These are phyloP conservation scores for Synanthedon tipuliformis DNA, from an alignment of 2,888 invertebrate species.

Conservation along the genomic window DNA sequence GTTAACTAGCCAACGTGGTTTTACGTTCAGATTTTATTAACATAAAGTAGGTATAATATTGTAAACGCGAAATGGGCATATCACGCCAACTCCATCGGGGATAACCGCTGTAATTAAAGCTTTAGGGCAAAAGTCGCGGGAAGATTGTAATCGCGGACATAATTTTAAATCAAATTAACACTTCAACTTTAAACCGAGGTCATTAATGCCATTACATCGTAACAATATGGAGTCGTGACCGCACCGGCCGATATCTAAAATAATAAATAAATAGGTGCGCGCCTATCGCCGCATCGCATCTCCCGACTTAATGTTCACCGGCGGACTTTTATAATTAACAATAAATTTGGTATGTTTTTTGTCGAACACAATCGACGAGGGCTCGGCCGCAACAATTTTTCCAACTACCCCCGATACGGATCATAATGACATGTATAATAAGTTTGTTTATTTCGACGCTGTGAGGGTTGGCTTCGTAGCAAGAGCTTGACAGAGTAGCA, in stretches of 20 bases:
- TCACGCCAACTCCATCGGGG: slow-evolving; percentile 45
- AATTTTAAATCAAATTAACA: slow-evolving; percentile 71
- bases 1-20: slow-evolving; percentile 25
- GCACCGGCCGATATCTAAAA: slow-evolving; percentile 61
- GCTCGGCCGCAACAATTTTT: slow-evolving; percentile 50
- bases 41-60: slow-evolving; percentile 16
- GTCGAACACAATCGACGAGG: slow-evolving; percentile 29
- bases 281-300: slow-evolving; percentile 57
- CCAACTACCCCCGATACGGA: slow-evolving; percentile 48
- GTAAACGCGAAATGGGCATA: slow-evolving; percentile 25
- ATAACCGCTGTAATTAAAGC: slow-evolving; percentile 58
- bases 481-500: no score
- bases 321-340: slow-evolving; percentile 69
- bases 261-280: slow-evolving; percentile 67
- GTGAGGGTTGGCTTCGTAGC: neutral
- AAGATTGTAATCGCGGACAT: slow-evolving; percentile 62
- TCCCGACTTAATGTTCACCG: slow-evolving; percentile 59
- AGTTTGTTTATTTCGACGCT: neutral
- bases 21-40: slow-evolving; percentile 31
- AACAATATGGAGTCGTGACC: slow-evolving; percentile 69
- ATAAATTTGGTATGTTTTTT: slow-evolving; percentile 68
- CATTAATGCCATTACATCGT: slow-evolving; percentile 65
- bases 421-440: slow-evolving; percentile 44
- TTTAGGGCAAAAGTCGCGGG: slow-evolving; percentile 58
- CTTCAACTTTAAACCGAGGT: slow-evolving; percentile 69